Conservation (phyloP, 2,113 vertebrate species). For the Vidua chalybeata region DNA sequence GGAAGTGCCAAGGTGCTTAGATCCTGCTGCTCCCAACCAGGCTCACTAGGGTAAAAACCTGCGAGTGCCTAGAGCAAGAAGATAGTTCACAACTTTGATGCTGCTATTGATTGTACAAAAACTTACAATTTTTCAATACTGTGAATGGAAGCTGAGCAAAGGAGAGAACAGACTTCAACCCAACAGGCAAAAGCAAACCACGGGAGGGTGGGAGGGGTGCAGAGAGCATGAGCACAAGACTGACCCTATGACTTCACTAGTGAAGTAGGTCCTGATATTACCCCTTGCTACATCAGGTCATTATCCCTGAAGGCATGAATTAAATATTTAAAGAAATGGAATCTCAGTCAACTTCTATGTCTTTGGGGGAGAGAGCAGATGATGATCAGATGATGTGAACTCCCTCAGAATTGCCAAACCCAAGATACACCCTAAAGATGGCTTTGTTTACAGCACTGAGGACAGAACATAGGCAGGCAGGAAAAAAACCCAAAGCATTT, state of each 20-base stretch:
- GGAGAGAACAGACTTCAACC: not conserved
- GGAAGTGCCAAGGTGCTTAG: not conserved
- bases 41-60: not conserved
- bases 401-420: not conserved
- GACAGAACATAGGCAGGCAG: not conserved
- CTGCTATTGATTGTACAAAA: not conserved
- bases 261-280: not conserved
- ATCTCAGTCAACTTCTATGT: not conserved
- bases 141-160: not conserved
- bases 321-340: not conserved
- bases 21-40: not conserved
- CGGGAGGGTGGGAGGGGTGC: not conserved
- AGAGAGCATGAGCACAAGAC: not conserved
- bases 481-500: not conserved
- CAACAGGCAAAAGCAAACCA: not conserved
- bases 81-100: not conserved
- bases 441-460: slow-evolving; percentile 5
- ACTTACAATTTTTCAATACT: not conserved
- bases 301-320: slow-evolving; percentile 19
- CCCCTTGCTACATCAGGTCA: slow-evolving; percentile 5
- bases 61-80: not conserved
- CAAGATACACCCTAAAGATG: not conserved
- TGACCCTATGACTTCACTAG: slow-evolving; percentile 24
- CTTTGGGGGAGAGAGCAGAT: not conserved
- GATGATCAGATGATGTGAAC: not conserved